Evolutionary conservation across 2,113 vertebrate species (phyloP).

Genomic region (Indicator maculatus): DNA sequence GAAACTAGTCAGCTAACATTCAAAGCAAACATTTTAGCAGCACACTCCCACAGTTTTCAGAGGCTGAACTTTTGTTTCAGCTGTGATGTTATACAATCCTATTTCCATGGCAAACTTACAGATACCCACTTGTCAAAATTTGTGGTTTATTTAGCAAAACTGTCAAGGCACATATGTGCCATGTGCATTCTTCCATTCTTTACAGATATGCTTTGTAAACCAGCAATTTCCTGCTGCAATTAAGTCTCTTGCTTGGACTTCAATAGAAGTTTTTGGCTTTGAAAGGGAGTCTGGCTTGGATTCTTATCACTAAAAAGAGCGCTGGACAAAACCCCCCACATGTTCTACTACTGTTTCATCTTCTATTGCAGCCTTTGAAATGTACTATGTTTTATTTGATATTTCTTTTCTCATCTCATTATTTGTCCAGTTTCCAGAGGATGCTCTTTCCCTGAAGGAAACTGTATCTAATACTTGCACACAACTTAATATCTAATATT

Average conservation of each 20-base stretch:
- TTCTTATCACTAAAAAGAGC: background rate
- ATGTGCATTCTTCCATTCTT: conserved; percentile 46
- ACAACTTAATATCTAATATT: background rate
- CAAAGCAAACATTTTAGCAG: conserved; percentile 60
- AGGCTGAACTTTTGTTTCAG: conserved; percentile 65
- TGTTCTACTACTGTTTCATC: background rate
- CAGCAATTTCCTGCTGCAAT: conserved; percentile 15
- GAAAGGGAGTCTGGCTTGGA: background rate
- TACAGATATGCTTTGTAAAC: conserved; percentile 32
- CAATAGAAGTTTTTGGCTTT: background rate
- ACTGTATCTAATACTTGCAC: background rate
- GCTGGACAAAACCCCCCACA: background rate
- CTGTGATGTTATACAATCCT: conserved; percentile 65
- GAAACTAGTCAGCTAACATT: conserved; percentile 58
- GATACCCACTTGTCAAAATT: conserved; percentile 65
- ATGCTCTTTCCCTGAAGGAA: background rate
- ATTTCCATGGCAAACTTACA: conserved; percentile 70
- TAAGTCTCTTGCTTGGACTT: conserved; percentile 24
- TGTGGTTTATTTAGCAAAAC: conserved; percentile 61
- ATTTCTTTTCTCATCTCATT: background rate
- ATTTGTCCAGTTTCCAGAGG: background rate
- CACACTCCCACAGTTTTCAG: conserved; percentile 53
- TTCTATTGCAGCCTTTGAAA: background rate
- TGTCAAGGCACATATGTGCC: conserved; percentile 43
- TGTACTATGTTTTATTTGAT: background rate